Conservation (phyloP, 2,797 vertebrate genomes). For the Neosalanx taihuensis region DNA sequence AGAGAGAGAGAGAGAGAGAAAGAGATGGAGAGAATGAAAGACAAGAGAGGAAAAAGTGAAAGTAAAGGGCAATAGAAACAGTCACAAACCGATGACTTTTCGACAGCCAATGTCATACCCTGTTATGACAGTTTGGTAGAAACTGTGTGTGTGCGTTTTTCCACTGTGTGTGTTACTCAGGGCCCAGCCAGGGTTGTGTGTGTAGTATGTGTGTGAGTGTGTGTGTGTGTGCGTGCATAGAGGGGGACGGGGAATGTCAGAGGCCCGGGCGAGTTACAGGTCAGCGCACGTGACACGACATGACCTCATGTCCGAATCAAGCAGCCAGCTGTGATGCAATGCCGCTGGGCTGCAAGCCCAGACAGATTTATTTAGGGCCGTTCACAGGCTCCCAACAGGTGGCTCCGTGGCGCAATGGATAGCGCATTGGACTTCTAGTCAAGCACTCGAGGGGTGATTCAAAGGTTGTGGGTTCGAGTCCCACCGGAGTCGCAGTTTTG, state of each 20-base stretch:
- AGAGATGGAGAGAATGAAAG: conserved; percentile 15
- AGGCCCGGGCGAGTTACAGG: not conserved
- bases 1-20: not conserved
- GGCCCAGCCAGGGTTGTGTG: not conserved
- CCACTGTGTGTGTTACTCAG: not conserved
- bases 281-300: not conserved
- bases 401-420: conserved; percentile 97
- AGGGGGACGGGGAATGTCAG: not conserved
- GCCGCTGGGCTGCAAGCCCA: no score
- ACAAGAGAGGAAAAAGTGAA: not conserved
- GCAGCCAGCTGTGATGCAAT: not conserved
- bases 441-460: conserved; percentile 64
- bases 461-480: conserved; percentile 88
- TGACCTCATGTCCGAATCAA: not conserved
- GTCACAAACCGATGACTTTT: conserved; percentile 23
- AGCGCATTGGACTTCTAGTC: conserved; percentile 96
- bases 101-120: conserved; percentile 30
- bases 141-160: conserved; percentile 3
- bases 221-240: not conserved
- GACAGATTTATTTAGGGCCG: no score
- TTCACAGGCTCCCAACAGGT: conserved; percentile 72
- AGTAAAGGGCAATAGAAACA: conserved; percentile 3
- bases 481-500: conserved; percentile 77
- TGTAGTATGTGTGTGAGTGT: not conserved
- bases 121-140: conserved; percentile 2